Percentiles rank a stretch among this genome's conserved stretches.
phyloP scores from a whole-genome alignment of 2,113 vertebrate species.

The Pipra filicauda region DNA sequence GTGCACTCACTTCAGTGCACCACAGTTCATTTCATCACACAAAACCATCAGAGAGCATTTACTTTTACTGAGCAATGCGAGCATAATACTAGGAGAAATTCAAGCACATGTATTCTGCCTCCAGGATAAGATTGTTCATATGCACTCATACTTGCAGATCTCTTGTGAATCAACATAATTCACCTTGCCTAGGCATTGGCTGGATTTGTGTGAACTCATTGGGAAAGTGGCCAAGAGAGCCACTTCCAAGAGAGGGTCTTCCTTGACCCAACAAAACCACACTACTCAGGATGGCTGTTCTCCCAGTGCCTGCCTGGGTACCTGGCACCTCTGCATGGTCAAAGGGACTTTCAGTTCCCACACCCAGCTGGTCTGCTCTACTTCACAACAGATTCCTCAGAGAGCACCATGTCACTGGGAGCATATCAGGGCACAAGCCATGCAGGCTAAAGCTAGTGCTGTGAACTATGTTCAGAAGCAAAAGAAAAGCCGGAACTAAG shows the following conservation, averaged over 20 bases:
- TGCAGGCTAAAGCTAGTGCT: neutral
- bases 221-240: neutral
- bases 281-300: fast-evolving
- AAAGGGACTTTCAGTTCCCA: neutral
- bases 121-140: neutral
- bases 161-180: neutral
- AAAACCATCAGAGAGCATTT: neutral
- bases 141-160: neutral
- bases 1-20: neutral
- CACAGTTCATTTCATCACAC: neutral
- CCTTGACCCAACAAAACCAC: neutral
- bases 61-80: neutral
- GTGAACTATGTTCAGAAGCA: neutral
- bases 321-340: neutral
- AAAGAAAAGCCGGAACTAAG: neutral
- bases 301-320: neutral
- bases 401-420: neutral
- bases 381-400: neutral
- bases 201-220: neutral
- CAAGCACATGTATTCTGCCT: neutral
- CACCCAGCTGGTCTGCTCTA: neutral
- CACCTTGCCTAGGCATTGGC: neutral
- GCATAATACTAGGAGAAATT: neutral
- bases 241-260: neutral
- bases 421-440: neutral